Evolutionary conservation across 2,113 vertebrate genomes (phyloP), one percentile per base, ranked within the genome.

Genomic region (Equus quagga): DNA sequence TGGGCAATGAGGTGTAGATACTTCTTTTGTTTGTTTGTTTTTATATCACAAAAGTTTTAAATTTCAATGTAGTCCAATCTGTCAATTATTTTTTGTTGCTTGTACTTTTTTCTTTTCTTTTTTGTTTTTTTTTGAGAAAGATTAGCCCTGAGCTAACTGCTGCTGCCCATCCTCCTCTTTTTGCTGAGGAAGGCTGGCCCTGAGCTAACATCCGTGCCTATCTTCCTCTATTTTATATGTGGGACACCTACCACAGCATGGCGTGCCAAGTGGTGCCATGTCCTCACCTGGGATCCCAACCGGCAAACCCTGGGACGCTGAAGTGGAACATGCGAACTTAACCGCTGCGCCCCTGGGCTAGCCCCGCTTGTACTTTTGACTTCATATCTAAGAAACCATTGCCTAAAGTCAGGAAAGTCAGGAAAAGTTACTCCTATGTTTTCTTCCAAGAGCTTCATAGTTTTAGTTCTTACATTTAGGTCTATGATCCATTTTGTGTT

Each of bases 401-500:
- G 12, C 67, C 60, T 78, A 41, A 41, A 41, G 36, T 41, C 36
- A 41, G 36, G 72, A 76, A 76, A 44, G 44, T 70, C 24, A 44
- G 36, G 51, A 54, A 62, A 85, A 64, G 76, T 44, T 96, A 92
- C 13, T 73, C 9, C 14, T 82, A 0, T 90, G 1, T 81, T 93
- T 97, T 70, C 23, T 86, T 79, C 24, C 82, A 54, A 82, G 87
- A 60, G 65, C 85, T 49, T 75, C 87, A 67, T 33, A 86, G 46
- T 56, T 80, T 69, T 75, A 56, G n/a, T 15, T 75, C 31, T 95
- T 56, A 26, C 21, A 31, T 56, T 51, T 83, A 69, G 44, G 46
- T 80, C 90, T 89, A 0, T 89, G 83, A 69, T 56, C 28, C 65
- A 89, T 84, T 92, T 85, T 70, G 72, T 85, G 41, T 90, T 80